Conservation (phyloP, 2,888 invertebrate species). For the Invenusta paracnida region DNA sequence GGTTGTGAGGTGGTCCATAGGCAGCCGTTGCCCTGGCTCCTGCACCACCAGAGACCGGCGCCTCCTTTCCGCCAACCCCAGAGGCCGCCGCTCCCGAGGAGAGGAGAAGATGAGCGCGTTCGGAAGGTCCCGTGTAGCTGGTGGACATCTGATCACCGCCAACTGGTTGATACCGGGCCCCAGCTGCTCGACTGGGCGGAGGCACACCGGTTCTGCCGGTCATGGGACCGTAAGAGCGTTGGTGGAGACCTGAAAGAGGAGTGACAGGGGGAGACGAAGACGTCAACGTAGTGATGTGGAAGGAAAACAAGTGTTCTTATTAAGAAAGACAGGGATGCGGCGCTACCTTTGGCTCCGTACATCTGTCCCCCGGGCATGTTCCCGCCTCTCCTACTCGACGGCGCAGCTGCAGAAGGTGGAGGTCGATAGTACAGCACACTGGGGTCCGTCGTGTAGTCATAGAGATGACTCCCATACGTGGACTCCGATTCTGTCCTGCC, state of each 20-base stretch:
- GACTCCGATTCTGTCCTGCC: constrained; percentile 1
- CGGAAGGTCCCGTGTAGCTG: background rate
- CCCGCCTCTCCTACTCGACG: too few species aligned
- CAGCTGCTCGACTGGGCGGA: background rate
- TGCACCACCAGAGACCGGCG: background rate
- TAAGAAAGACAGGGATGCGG: too few species aligned
- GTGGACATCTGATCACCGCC: background rate
- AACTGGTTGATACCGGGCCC: background rate
- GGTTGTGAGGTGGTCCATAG: background rate
- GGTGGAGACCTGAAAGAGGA: too few species aligned
- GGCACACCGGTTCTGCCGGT: too few species aligned
- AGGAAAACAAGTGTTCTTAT: too few species aligned
- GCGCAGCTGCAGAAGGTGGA: too few species aligned
- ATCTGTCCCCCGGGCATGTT: too few species aligned
- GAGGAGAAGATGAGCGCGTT: background rate
- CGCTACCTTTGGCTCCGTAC: too few species aligned
- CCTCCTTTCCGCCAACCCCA: background rate
- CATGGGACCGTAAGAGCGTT: too few species aligned
- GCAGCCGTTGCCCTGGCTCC: background rate
- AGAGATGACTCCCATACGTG: background rate
- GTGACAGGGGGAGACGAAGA: too few species aligned
- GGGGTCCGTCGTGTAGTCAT: background rate
- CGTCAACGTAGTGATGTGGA: too few species aligned
- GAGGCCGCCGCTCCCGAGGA: background rate
- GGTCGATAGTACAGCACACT: background rate